Conservation (phyloP, 2,797 vertebrate genomes). For the Monodelphis domestica region DNA sequence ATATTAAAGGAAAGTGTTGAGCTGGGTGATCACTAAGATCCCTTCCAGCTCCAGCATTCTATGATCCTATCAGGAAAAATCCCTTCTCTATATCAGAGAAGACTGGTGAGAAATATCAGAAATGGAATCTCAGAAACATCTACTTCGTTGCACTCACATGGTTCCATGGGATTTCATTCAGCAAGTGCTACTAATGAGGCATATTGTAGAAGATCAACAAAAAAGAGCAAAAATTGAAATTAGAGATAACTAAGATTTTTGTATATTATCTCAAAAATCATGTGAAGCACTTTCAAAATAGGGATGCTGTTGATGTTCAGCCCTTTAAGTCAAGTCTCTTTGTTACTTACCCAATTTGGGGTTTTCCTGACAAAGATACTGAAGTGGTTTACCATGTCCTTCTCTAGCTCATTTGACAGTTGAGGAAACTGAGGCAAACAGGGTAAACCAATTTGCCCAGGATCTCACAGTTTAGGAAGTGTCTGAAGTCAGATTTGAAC, state of each 20-base stretch:
- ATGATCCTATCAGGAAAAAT: not conserved
- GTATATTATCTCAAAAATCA: no score
- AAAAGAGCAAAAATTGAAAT: not conserved
- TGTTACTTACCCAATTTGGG: no score
- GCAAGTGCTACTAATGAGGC: not conserved
- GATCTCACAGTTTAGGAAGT: no score
- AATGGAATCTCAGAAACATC: not conserved
- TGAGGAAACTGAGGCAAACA: no score
- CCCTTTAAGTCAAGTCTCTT: no score
- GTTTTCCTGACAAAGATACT: no score
- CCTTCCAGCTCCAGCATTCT: not conserved
- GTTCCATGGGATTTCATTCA: not conserved
- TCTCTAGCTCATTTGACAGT: no score
- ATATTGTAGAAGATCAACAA: not conserved
- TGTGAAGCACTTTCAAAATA: not conserved
- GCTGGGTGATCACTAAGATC: not conserved
- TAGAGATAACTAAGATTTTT: not conserved
- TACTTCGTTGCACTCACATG: not conserved
- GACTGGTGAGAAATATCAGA: not conserved
- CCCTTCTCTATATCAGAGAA: not conserved
- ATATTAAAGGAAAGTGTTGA: not conserved
- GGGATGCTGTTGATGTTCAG: no score
- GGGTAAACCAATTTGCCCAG: no score
- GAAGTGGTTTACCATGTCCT: no score
- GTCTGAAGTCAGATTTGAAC: no score